Evolutionary conservation across 2,888 invertebrate species (phyloP).

Genomic region (Rosalia funebris): DNA sequence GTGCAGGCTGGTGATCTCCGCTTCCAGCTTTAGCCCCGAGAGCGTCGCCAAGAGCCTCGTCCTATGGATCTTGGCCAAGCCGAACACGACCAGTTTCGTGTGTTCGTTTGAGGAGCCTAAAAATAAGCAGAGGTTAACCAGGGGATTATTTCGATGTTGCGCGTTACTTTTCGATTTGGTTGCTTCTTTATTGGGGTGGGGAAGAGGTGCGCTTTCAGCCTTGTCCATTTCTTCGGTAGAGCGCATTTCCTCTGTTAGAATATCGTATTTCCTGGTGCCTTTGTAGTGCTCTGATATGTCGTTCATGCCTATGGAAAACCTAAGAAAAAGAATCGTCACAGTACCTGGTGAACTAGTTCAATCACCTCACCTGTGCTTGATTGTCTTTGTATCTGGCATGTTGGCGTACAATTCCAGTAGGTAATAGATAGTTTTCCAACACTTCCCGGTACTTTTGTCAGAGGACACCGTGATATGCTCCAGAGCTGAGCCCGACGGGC

Average conservation of each 20-base stretch:
- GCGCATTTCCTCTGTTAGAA: slow-evolving; percentile 69
- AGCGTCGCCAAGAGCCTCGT: slow-evolving; percentile 88
- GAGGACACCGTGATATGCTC: slow-evolving; percentile 66
- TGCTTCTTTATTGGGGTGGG: slow-evolving; percentile 59
- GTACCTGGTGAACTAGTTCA: background rate
- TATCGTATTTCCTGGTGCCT: slow-evolving; percentile 68
- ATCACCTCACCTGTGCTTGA: slow-evolving; percentile 72
- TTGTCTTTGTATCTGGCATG: slow-evolving; percentile 94
- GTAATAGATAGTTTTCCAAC: slow-evolving; percentile 95
- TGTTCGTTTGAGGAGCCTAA: slow-evolving; percentile 67
- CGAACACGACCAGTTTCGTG: slow-evolving; percentile 85
- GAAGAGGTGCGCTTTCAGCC: slow-evolving; percentile 63
- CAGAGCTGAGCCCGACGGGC: slow-evolving; percentile 70
- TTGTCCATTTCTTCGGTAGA: slow-evolving; percentile 69
- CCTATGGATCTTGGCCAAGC: slow-evolving; percentile 86
- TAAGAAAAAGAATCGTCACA: slow-evolving; percentile 51
- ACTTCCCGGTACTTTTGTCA: slow-evolving; percentile 70
- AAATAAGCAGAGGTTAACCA: background rate
- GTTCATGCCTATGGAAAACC: slow-evolving; percentile 72
- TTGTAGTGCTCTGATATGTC: slow-evolving; percentile 79
- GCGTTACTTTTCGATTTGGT: slow-evolving; percentile 53
- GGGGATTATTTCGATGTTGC: background rate
- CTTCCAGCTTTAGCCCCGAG: slow-evolving; percentile 93
- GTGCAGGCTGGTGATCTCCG: slow-evolving; percentile 91
- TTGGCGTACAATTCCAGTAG: slow-evolving; percentile 92